Percentiles rank a stretch among this genome's conserved stretches.
These are phyloP conservation scores for Platycnemis pennipes DNA, from an alignment of 2,888 invertebrate genomes.

Conservation along the genomic window DNA sequence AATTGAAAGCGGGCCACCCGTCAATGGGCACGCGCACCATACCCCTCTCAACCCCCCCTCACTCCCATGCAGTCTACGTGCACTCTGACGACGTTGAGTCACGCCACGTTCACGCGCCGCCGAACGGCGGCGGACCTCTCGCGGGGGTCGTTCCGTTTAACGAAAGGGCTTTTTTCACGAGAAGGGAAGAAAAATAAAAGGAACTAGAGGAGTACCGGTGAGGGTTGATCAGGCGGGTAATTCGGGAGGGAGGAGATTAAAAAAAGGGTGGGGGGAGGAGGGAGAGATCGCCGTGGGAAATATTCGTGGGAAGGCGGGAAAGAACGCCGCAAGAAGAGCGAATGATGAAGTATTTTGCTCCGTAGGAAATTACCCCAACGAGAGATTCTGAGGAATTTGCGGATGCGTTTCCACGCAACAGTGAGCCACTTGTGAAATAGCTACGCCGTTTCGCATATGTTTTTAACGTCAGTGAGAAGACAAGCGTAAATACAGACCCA, in stretches of 20 bases:
- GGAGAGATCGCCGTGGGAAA: not conserved
- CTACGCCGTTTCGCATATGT: not conserved
- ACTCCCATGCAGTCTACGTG: not conserved
- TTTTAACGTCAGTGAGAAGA: not conserved
- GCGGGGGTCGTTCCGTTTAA: not conserved
- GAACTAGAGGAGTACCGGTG: not conserved
- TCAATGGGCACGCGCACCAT: not conserved
- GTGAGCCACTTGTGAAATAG: not conserved
- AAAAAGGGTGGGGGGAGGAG: not conserved
- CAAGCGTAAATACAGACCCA: no score
- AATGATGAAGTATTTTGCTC: not conserved
- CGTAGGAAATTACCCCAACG: not conserved
- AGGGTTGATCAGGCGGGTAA: not conserved
- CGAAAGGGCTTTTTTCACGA: not conserved
- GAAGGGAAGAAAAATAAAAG: not conserved
- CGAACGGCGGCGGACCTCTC: not conserved
- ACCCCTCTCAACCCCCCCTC: not conserved
- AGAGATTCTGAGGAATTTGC: not conserved
- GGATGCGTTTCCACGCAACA: not conserved
- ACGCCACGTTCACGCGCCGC: not conserved
- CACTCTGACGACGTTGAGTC: not conserved
- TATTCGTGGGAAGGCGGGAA: not conserved
- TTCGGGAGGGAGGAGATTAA: not conserved
- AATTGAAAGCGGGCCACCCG: not conserved
- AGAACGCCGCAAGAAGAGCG: not conserved